Conservation (phyloP, 1,140 invertebrate genomes). For the Anoplophora glabripennis region DNA sequence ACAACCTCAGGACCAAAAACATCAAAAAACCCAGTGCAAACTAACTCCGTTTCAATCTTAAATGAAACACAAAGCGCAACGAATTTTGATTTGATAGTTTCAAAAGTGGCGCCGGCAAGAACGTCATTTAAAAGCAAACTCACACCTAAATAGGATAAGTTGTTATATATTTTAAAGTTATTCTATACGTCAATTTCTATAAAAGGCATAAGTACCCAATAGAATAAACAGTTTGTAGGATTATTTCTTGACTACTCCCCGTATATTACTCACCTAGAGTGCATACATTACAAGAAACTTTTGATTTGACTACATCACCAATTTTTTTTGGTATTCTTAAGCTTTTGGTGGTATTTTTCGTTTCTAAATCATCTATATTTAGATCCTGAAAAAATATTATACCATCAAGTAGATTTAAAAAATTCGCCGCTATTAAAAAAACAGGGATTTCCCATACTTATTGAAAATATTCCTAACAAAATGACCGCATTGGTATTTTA, state of each 20-base stretch:
- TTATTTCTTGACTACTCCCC: too few species aligned
- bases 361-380: slow-evolving; percentile 16
- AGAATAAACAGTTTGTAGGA: too few species aligned
- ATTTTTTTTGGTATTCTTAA: slow-evolving; percentile 24
- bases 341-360: not conserved
- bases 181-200: too few species aligned
- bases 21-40: slow-evolving; percentile 43
- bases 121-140: slow-evolving; percentile 35
- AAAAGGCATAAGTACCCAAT: too few species aligned
- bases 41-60: slow-evolving; percentile 38
- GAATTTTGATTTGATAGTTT: slow-evolving; percentile 38
- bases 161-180: not conserved
- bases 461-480: too few species aligned
- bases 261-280: slow-evolving; percentile 34
- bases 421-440: too few species aligned
- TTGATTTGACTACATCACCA: slow-evolving; percentile 33
- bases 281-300: slow-evolving; percentile 37
- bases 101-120: slow-evolving; percentile 25
- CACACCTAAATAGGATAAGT: slow-evolving; percentile 32
- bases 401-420: not conserved
- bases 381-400: slow-evolving; percentile 22
- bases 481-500: too few species aligned
- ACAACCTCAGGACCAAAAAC: slow-evolving; percentile 41
- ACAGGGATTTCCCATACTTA: too few species aligned
- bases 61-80: slow-evolving; percentile 40